These are phyloP conservation scores for Oreochromis grahami DNA, from an alignment of 2,797 vertebrate genomes.

Conservation along the genomic window DNA sequence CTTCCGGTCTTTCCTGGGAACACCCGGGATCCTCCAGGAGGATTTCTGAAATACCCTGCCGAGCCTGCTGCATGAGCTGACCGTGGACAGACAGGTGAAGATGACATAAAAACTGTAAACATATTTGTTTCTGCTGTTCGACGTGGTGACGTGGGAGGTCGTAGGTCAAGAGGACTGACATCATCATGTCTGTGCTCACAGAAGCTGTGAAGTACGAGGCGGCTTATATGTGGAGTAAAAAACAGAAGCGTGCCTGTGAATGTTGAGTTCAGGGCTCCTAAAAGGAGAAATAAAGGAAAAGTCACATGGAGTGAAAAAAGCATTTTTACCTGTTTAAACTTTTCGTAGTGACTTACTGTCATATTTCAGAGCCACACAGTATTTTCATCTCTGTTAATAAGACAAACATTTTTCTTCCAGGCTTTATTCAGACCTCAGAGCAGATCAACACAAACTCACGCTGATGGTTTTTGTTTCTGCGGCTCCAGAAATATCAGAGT, in stretches of 20 bases:
- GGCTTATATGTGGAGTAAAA: not conserved
- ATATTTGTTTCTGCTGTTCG: too few species aligned
- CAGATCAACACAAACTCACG: not conserved
- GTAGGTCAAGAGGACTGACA: not conserved
- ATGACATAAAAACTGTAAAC: too few species aligned
- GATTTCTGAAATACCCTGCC: too few species aligned
- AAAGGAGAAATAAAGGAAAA: not conserved
- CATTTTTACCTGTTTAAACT: not conserved
- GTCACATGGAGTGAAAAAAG: accelerated
- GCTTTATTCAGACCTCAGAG: not conserved
- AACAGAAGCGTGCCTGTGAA: not conserved
- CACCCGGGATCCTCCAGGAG: too few species aligned
- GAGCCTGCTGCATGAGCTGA: too few species aligned
- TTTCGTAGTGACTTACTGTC: accelerated
- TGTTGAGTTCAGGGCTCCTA: not conserved
- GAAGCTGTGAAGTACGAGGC: not conserved
- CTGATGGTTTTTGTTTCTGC: not conserved
- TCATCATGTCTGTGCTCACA: not conserved
- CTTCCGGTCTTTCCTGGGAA: too few species aligned
- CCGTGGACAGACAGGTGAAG: too few species aligned
- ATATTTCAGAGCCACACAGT: not conserved
- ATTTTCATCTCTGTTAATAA: accelerated
- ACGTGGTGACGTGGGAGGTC: not conserved
- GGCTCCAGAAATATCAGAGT: not conserved
- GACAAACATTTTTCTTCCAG: not conserved